Evolutionary conservation across 23 tunicate species (phyloP).

Genomic region (Halocynthia roretzi): DNA sequence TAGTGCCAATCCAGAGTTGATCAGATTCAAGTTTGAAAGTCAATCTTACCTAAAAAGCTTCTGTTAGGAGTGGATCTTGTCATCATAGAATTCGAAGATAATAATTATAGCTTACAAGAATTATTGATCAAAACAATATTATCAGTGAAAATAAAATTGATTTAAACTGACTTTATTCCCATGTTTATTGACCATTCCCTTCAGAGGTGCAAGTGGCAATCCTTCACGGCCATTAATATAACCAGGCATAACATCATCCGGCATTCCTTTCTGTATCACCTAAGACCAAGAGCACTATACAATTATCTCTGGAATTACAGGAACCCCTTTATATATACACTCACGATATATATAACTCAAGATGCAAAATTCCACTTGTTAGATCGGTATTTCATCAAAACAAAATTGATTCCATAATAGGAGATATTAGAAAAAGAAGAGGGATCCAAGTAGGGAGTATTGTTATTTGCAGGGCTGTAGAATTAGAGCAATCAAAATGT

Average conservation of each 20-base stretch:
- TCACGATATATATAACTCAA: no score
- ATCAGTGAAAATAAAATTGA: neutral
- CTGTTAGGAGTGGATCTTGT: neutral
- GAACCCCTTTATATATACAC: no score
- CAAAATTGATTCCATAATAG: no score
- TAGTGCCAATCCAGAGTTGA: constrained; percentile 83
- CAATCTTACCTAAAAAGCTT: constrained; percentile 57
- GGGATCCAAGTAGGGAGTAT: no score
- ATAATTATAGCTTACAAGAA: no score
- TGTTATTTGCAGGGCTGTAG: no score
- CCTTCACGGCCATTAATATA: constrained; percentile 78
- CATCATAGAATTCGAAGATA: no score
- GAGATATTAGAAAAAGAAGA: no score
- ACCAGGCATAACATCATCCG: constrained; percentile 91
- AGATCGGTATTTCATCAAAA: no score
- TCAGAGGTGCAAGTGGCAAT: constrained; percentile 53
- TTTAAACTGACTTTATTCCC: constrained; percentile 41
- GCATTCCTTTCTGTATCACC: constrained; percentile 72
- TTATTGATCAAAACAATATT: neutral
- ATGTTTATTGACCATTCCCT: constrained; percentile 66
- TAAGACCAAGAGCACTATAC: neutral
- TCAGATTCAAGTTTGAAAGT: constrained; percentile 83
- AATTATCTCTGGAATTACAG: no score
- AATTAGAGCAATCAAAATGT: no score
- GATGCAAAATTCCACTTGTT: no score